These are phyloP conservation scores for Cyphomyrmex costatus DNA, from an alignment of 1,140 invertebrate genomes.

Conservation along the genomic window DNA sequence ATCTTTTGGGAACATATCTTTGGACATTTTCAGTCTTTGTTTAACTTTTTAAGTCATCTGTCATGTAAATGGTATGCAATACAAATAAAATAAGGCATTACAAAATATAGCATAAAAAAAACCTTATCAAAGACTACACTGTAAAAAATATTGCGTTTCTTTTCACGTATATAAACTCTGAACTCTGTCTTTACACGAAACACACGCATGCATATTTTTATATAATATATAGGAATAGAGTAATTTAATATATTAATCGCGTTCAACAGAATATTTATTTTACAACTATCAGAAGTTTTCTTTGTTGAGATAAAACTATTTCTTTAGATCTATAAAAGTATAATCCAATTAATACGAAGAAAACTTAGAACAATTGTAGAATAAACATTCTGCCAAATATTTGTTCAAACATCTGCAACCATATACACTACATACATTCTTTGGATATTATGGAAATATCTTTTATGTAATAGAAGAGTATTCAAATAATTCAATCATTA, in stretches of 20 bases:
- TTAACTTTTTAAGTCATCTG: background rate
- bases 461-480: background rate
- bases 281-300: too few species aligned
- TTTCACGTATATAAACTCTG: slow-evolving; percentile 7
- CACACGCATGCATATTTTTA: background rate
- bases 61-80: slow-evolving; percentile 24
- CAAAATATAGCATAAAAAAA: slow-evolving; percentile 52
- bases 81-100: slow-evolving; percentile 15
- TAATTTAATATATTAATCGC: background rate
- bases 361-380: too few species aligned
- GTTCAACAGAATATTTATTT: too few species aligned
- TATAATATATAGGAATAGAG: background rate
- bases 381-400: too few species aligned
- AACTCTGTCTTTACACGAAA: slow-evolving; percentile 24
- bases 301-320: too few species aligned
- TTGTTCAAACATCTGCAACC: background rate
- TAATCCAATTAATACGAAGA: too few species aligned
- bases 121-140: slow-evolving; percentile 7
- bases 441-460: slow-evolving; percentile 17
- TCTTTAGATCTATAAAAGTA: too few species aligned
- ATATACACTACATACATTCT: background rate
- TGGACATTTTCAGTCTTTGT: slow-evolving; percentile 47
- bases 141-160: slow-evolving; percentile 28
- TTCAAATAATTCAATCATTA: slow-evolving; percentile 6
- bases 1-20: background rate